Base-by-base conservation (phyloP, 2,888 invertebrate species). In the Drosophila engyochracea region DNA sequence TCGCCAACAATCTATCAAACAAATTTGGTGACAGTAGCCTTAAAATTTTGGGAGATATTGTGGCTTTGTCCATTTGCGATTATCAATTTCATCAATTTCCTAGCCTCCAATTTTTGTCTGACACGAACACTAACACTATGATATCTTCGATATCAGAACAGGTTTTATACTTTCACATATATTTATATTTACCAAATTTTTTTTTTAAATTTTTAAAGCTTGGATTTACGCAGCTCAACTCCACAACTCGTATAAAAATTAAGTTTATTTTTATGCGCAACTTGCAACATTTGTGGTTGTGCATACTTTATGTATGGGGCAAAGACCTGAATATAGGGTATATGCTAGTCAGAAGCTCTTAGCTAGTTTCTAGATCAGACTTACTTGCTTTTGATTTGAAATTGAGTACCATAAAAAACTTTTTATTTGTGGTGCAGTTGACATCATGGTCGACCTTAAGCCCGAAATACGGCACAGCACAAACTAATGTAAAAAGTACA, bases 381-480 rank as follows among this genome's bases (percentile, higher is more conserved):
- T 7, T 12, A 22, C 44, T 44, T 44, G 44, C 12, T 12, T 47
- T 16, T 47, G 47, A 47, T 47, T 47, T 25, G 7, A 16, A 25
- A 14, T 47, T 47, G 47, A 47, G 25, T 25, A 25, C 14, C 47
- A 25, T 25, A 25, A 47, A 4, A 47, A 22, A 35, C 9, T 54
- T 22, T 31, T 16, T n/a, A 54, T 35, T 54, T 54, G 35, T 10
- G 16, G 9, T 58, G 37, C 25, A 80, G 71, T 71, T 55, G 58
- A 71, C 55, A 47, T 71, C 22, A 54, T 71, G 53, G 78, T 79
- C 76, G 78, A 16, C 53, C 25, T 74, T 74, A 60, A 31, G 55
- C 28, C 31, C 39, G 52, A 30, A 33, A 55, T 44, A 41, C 49
- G 53, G 25, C 60, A 63, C 37, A 31, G 47, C 47, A 61, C 64